Conservation (phyloP, 2,113 vertebrate species). For the Lasiurus borealis region DNA sequence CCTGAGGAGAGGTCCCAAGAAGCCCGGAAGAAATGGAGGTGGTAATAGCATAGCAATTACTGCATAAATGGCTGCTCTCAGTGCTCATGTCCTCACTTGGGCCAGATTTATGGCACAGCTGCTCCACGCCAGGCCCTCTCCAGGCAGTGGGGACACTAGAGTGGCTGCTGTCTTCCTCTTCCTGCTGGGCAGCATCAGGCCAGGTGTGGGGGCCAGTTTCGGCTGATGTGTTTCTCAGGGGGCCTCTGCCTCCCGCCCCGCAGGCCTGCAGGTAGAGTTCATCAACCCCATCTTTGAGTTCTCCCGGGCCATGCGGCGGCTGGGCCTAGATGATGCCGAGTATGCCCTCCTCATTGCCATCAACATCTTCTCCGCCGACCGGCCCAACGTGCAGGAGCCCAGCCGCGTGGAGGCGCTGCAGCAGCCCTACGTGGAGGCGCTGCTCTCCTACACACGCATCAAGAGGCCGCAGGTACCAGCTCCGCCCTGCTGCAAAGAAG, state of each 20-base stretch:
- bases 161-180: too few relatives aligned
- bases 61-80: accelerated
- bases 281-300: constrained; percentile 89
- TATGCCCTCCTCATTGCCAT: constrained; percentile 88
- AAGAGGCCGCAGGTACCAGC: constrained; percentile 85
- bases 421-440: constrained; percentile 86
- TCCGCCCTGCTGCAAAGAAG: too few relatives aligned
- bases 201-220: accelerated
- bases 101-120: neutral
- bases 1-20: neutral
- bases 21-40: neutral
- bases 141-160: neutral
- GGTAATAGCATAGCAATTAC: neutral
- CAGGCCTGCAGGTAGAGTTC: constrained; percentile 88
- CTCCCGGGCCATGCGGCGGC: constrained; percentile 85
- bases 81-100: accelerated
- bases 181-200: accelerated
- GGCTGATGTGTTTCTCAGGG: neutral
- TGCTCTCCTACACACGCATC: constrained; percentile 87
- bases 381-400: constrained; percentile 87
- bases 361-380: constrained; percentile 87
- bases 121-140: accelerated
- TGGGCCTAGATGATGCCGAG: constrained; percentile 86
- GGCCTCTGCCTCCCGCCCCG: neutral
- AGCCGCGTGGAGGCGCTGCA: constrained; percentile 85